Base-by-base conservation (phyloP, 2,888 invertebrate species). In the Stegana nigrithorax region DNA sequence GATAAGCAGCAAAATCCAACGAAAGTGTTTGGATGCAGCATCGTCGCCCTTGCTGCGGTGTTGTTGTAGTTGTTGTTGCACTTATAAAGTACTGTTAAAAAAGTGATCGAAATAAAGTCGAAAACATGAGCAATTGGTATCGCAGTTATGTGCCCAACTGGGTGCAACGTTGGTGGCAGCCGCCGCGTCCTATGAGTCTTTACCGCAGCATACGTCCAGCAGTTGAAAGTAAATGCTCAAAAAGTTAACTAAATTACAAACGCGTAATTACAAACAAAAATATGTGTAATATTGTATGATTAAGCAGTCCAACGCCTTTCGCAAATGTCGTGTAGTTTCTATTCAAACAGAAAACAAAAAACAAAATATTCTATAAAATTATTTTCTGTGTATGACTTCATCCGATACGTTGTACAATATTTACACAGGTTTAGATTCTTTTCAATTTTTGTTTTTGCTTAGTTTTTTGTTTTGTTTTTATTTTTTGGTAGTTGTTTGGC, bases 91-190 rank as follows among this genome's bases (percentile, higher is more conserved):
- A 12, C 4, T 21, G 19, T 45, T 21, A 21, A 4, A 17, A 12
- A 50, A 26, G 25, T 25, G 1, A 25, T 26, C 25, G 26, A 32
- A 19, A 21, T 55, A 32, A 17, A 25, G 14, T 25, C 26, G 19
- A 0, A 25, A 60, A 36, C 21, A 79, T 82, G 84, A 62, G 66
- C 60, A 67, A 73, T 63, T 84, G 83, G 83, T 82, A 83, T 69
- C 62, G 75, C 7, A 76, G 67, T 44, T 83, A 83, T 64, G 66
- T 85, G 12, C 83, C 83, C 23, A 63, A 61, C 60, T 84, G 85
- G 85, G 62, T 80, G 7, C 80, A 84, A 61, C 78, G 84, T 55
- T 84, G 78, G 80, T 80, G 76, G 78, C 74, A 72, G 3, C 79
- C 80, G 12, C 59, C 72, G 1, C 73, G 70, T 14, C 75, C 70